Evolutionary conservation across 2,888 invertebrate genomes (phyloP), one percentile per base, ranked within the genome.

Genomic region (Erannis defoliaria): DNA sequence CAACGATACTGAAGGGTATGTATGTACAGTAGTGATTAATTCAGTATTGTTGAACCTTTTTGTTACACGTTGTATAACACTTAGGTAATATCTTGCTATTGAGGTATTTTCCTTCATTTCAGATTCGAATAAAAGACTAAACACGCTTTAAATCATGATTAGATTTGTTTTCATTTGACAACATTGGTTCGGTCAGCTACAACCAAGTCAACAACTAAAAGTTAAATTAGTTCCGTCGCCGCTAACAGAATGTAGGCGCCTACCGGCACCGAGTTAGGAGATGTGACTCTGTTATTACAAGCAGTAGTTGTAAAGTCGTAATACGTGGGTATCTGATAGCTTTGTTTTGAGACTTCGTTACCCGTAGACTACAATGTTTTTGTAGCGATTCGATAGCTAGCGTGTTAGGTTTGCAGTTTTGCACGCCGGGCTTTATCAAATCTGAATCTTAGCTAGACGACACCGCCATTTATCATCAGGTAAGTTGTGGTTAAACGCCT

Each of bases 141-240:
- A 12, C 9, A 18, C 2, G 26, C 5, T 16, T 45, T 21, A 14
- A 23, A 43, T 9, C n/a, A 14, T 46, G n/a, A 55, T 55, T 45
- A 37, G 45, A 46, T 29, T n/a, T n/a, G 29, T 14, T n/a, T 38
- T 49, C 45, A 42, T 69, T 62, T 69, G 70, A 65, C 68, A 67
- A 73, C 70, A 75, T 72, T 74, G 72, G 68, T 72, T 73, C 69
- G 78, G 80, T 80, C 80, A 80, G 76, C 73, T 63, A 65, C 68
- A 70, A 71, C 63, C 69, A 62, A 83, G 80, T 76, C 73, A 63
- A 65, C 68, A 70, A 71, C 63, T 70, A 62, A 83, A 83, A 85
- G 83, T 84, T 85, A 82, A 86, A 86, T 85, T 85, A 72, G 74
- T 78, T 80, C 73, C 76, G 72, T 74, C 75, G 72, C 77, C 74